phyloP scores from a whole-genome alignment of 2,888 invertebrate genomes.

The Peribatodes rhomboidaria region DNA sequence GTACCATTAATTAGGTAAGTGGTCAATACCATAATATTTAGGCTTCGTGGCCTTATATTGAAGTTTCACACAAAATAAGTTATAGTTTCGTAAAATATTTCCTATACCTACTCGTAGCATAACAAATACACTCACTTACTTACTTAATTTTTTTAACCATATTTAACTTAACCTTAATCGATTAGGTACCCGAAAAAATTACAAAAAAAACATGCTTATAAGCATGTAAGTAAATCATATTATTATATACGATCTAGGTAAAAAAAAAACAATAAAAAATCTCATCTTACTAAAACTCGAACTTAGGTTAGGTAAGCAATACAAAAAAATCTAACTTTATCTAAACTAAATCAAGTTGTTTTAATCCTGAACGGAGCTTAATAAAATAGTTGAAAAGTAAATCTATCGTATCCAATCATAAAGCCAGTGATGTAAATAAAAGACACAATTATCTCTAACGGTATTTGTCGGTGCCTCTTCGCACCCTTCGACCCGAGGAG shows the following conservation, averaged over 20 bases:
- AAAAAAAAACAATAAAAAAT: background rate
- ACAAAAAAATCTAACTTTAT: background rate
- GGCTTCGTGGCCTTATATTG: background rate
- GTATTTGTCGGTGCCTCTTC: conserved; percentile 72
- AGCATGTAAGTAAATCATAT: too few species aligned
- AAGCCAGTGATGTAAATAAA: conserved; percentile 68
- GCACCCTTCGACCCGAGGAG: conserved; percentile 69
- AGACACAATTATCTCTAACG: conserved; percentile 76
- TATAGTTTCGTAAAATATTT: too few species aligned
- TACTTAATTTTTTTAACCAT: too few species aligned
- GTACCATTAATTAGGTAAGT: background rate
- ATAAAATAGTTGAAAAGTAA: conserved; percentile 30
- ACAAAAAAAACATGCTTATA: too few species aligned
- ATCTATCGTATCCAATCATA: conserved; percentile 58
- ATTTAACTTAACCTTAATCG: too few species aligned
- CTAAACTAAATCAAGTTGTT: conserved; percentile 22
- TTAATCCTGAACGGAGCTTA: conserved; percentile 9
- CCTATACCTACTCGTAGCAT: too few species aligned
- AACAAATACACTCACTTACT: too few species aligned
- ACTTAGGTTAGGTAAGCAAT: too few species aligned
- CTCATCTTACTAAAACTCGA: background rate
- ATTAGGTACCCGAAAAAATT: too few species aligned
- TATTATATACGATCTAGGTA: too few species aligned
- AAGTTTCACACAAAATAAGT: too few species aligned
- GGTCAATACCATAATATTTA: background rate